Conservation (phyloP, 2,113 vertebrate genomes). For the Leucosticte australis region DNA sequence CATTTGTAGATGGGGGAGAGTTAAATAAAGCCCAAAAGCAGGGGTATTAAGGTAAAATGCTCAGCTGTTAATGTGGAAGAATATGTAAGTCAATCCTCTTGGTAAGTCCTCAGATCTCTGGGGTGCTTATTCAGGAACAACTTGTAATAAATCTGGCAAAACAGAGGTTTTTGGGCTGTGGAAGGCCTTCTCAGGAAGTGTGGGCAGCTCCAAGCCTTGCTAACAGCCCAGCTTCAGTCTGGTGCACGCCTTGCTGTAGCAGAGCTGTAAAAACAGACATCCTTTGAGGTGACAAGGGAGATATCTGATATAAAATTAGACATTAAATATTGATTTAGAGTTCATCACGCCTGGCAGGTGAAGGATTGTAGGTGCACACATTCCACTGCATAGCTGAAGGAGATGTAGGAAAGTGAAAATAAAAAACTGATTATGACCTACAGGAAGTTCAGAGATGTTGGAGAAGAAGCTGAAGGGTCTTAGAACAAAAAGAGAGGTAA, state of each 20-base stretch:
- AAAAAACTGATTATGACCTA: not conserved
- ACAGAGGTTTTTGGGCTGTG: not conserved
- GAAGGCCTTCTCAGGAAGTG: not conserved
- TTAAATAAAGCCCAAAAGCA: constrained; percentile 26
- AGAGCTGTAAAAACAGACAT: not conserved
- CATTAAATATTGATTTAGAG: not conserved
- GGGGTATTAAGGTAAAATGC: constrained; percentile 18
- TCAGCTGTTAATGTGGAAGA: constrained; percentile 2
- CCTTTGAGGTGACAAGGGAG: not conserved
- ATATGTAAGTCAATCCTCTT: not conserved
- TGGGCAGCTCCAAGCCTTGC: not conserved
- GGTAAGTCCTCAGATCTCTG: not conserved
- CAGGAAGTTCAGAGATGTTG: not conserved
- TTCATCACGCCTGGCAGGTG: not conserved
- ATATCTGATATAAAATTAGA: not conserved
- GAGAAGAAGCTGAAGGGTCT: not conserved
- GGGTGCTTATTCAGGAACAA: not conserved
- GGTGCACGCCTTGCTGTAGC: not conserved
- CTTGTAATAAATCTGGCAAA: not conserved
- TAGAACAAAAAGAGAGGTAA: not conserved
- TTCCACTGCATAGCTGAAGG: not conserved
- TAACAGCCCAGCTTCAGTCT: not conserved
- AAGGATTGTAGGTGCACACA: not conserved
- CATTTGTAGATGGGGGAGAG: not conserved
- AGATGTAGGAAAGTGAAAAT: not conserved